phyloP scores from a whole-genome alignment of 2,888 invertebrate genomes.

The Andrena bucephala region DNA sequence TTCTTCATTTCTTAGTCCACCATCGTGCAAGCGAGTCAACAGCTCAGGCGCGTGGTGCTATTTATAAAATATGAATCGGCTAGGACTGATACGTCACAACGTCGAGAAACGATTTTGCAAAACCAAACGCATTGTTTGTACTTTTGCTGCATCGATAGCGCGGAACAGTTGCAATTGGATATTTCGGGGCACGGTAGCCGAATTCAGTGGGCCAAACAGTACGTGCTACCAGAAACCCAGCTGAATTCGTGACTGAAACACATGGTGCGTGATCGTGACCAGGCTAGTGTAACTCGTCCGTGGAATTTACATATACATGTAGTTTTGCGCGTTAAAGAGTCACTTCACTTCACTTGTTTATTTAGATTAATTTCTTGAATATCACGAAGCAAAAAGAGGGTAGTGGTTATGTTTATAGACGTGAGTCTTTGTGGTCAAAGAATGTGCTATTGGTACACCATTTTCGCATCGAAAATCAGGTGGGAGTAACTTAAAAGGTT shows the following conservation, averaged over 20 bases:
- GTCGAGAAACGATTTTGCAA: constrained; percentile 21
- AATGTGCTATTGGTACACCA: no score
- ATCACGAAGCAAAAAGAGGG: no score
- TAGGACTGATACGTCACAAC: background rate
- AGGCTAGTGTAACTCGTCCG: constrained; percentile 9
- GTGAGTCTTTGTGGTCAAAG: no score
- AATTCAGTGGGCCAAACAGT: constrained; percentile 17
- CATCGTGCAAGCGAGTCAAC: no score
- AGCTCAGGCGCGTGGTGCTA: background rate
- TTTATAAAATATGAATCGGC: background rate
- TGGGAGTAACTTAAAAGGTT: no score
- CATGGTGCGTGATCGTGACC: constrained; percentile 35
- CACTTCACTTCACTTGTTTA: no score
- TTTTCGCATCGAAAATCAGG: no score
- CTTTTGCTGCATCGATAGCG: constrained; percentile 7
- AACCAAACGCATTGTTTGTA: constrained; percentile 11
- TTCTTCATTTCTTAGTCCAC: no score
- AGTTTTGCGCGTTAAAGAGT: no score
- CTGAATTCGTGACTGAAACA: constrained; percentile 43
- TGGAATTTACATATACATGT: constrained; percentile 20
- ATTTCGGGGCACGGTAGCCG: constrained; percentile 20
- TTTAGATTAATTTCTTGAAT: no score
- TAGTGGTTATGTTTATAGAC: no score
- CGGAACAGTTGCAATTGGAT: constrained; percentile 41
- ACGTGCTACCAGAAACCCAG: constrained; percentile 15